Base-by-base conservation (phyloP, 2,797 vertebrate species). In the Euthynnus affinis region DNA sequence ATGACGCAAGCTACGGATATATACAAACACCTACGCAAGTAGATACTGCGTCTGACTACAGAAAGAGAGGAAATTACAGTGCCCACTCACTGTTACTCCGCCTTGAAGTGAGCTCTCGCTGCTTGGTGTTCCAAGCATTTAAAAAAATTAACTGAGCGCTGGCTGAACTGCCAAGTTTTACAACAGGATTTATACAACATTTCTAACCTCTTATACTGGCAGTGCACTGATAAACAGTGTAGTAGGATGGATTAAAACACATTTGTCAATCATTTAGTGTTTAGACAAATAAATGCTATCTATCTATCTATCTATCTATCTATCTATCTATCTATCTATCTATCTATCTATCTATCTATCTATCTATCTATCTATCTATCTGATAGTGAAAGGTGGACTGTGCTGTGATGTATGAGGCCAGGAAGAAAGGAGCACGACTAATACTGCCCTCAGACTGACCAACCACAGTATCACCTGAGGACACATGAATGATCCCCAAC, bases 1-100 rank as follows among this genome's bases (percentile, higher is more conserved):
- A 23, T 93, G 90, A 93, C 89, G 89, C 83, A 93, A 75, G 74
- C 73, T 76, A 80, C 42, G 18, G 48, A 89, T 91, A 88, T 88
- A 91, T 75, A 87, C 86, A 87, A 85, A 92, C 93, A 91, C 93
- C 91, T 89, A 91, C 91, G 85, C 87, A 69, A 66, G 63, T 25
- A 69, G 53, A 74, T 71, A 69, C 64, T 84, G 83, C 69, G 65
- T 90, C 82, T 90, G 91, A 87, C 78, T 69, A 49, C 77, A 82
- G 86, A 75, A 64, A 87, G 40, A 89, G 69, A 88, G 88, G 88
- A 92, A 91, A 90, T 74, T 82, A 76, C 83, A 71, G 67, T 87
- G 87, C 93, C 89, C 85, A 90, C 91, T 87, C 87, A 82, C 76
- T 80, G 71, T 85, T 87, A 83, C 86, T 82, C 83, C 44, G 62